Evolutionary conservation across 1,140 invertebrate genomes (phyloP), one percentile per base, ranked within the genome.

Genomic region (Polypedilum vanderplanki): DNA sequence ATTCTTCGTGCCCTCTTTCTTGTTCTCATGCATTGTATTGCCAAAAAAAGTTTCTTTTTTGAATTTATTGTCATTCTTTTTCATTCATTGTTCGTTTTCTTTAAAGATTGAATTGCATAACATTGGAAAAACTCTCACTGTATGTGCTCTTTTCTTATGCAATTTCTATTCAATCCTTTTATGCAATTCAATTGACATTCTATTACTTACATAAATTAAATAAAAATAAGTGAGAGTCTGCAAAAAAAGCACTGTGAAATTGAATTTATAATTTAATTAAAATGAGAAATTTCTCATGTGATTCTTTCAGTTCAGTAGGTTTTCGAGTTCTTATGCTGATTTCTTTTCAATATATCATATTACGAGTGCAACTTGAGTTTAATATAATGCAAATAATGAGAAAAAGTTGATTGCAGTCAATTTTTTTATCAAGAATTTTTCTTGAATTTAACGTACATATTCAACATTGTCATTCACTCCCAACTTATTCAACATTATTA

Each of bases 141-240:
- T n/a, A 57, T 57, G 12, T 57, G 12, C 12, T 57, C 46, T 57
- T 57, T 57, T 57, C 46, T 57, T 57, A 57, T 57, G 46, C 12
- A 57, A 57, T 57, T 57, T 57, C 12, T 4, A 57, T 57, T 57
- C n/a, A 12, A 57, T 57, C n/a, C 12, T 33, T 33, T 57, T 57
- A n/a, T n/a, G n/a, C 10, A 57, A 57, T 57, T 57, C 46, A 57
- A 57, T 57, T 57, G 46, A 57, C 46, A 57, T 57, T 57, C n/a
- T 57, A 12, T 57, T 57, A 57, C 46, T 57, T 57, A 57, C 46
- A 57, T 57, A 57, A 57, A 57, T 57, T 57, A 57, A 57, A 57
- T 57, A n/a, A 12, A 15, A 15, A n/a, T 15, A 15, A 57, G 12
- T 57, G n/a, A 57, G 46, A 57, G n/a, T n/a, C n/a, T 15, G 46